Evolutionary conservation across 1,140 invertebrate species (phyloP), one percentile per base, ranked within the genome.

Genomic region (Lerema accius): DNA sequence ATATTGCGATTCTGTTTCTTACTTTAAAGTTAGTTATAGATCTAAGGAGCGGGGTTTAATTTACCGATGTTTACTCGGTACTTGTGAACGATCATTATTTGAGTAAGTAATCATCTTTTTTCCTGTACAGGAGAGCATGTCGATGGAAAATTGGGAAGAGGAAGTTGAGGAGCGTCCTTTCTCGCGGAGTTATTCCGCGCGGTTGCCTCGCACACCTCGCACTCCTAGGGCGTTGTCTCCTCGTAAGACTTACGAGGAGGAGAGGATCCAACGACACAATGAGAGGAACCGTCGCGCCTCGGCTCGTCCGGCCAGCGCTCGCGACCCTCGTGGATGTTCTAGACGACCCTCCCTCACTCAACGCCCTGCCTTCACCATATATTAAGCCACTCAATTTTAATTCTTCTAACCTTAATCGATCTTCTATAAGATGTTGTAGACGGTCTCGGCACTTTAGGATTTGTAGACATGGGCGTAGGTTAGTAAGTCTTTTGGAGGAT

Each of bases 311-410:
- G 62, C 71, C 6, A 84, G 76, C 46, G 84, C 84, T 0, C 76
- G 84, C 16, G 86, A 79, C 0, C 73, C 74, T 0, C 72, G 76
- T 4, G 77, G 77, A 0, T 85, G 79, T 50, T 83, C 85, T 1
- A 68, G 87, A 40, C 76, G 82, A 15, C 70, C 80, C 0, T 82
- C 80, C 0, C 67, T 90, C 7, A 71, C 79, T 32, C 84, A 84
- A 15, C 76, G 87, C 9, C 87, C 87, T 1, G 87, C 87, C 11
- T 90, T 90, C 42, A 79, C 84, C 10, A 69, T 90, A 15, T 90
- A 90, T 74, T 89, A 70, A 80, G 40, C 19, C 13, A 15, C 13
- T 9, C 0, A 23, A 26, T 6, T 40, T 53, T 19, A 37, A 11
- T 37, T 14, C 0, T 37, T 14, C 10, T 15, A 11, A 17, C n/a